phyloP scores from a whole-genome alignment of 2,113 vertebrate genomes.

The Geococcyx californianus region DNA sequence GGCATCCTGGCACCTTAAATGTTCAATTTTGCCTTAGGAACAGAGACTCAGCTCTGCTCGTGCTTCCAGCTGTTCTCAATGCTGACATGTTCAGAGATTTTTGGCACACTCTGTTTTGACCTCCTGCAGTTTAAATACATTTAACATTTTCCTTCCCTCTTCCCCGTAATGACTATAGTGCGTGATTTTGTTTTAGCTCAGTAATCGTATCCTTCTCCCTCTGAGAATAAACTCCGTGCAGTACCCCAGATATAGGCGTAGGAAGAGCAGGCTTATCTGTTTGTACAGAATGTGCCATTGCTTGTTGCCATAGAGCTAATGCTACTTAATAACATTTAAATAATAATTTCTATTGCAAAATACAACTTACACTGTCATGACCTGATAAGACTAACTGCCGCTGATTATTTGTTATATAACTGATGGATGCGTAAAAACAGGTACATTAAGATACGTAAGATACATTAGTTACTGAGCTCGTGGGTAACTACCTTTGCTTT shows the following conservation, averaged over 20 bases:
- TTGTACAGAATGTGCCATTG: slow-evolving; percentile 25
- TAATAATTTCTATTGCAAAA: slow-evolving; percentile 55
- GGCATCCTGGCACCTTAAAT: neutral
- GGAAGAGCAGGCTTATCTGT: slow-evolving; percentile 40
- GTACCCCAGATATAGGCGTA: neutral
- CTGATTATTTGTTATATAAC: slow-evolving; percentile 21
- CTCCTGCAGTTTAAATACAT: slow-evolving; percentile 19
- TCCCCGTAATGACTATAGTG: neutral
- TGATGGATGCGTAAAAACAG: neutral
- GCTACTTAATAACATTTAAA: slow-evolving; percentile 39
- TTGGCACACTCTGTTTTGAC: slow-evolving; percentile 5
- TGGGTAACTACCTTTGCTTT: neutral
- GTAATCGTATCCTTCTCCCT: slow-evolving; percentile 33
- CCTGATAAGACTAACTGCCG: slow-evolving; percentile 23
- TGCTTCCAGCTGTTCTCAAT: slow-evolving; percentile 53
- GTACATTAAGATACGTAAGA: too few species aligned
- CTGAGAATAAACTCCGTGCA: slow-evolving; percentile 25
- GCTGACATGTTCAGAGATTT: slow-evolving; percentile 8
- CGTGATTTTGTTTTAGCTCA: slow-evolving; percentile 28
- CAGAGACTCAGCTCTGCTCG: neutral
- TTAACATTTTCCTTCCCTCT: neutral
- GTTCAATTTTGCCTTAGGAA: neutral
- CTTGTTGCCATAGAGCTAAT: slow-evolving; percentile 38
- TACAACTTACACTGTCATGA: slow-evolving; percentile 4
- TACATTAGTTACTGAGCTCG: neutral